phyloP scores from a whole-genome alignment of 2,797 vertebrate species.

The Enteromius mattozi region DNA sequence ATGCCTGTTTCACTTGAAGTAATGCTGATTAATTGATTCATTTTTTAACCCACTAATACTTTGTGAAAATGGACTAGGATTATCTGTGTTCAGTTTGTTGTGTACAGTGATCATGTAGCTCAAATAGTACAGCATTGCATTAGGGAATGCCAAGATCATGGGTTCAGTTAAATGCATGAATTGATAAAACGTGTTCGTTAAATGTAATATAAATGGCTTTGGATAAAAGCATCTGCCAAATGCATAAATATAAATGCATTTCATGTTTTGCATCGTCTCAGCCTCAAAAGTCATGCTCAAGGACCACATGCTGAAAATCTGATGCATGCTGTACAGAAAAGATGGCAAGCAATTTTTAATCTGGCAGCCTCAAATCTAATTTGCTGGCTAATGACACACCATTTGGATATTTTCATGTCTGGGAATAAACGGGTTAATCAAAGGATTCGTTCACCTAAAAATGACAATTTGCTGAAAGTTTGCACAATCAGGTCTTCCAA shows the following conservation, averaged over 20 bases:
- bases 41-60: conserved; percentile 7
- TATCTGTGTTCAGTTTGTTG: neutral
- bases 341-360: neutral
- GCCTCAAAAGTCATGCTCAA: neutral
- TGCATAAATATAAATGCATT: conserved; percentile 9
- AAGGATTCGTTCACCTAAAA: neutral
- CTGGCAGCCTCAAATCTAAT: neutral
- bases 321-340: neutral
- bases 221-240: neutral
- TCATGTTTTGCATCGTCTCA: neutral
- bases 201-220: neutral
- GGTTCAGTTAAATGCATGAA: neutral
- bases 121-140: neutral
- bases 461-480: neutral
- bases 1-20: neutral
- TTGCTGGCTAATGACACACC: neutral
- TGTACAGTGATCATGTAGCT: neutral
- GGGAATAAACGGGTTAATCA: neutral
- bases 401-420: too few relatives aligned
- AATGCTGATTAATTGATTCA: neutral
- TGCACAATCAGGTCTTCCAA: neutral
- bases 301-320: neutral
- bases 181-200: neutral
- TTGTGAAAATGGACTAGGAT: neutral
- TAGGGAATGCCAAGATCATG: neutral